Evolutionary conservation across 2,113 vertebrate species (phyloP), one percentile per base, ranked within the genome.

Genomic region (Clarias batrachus): DNA sequence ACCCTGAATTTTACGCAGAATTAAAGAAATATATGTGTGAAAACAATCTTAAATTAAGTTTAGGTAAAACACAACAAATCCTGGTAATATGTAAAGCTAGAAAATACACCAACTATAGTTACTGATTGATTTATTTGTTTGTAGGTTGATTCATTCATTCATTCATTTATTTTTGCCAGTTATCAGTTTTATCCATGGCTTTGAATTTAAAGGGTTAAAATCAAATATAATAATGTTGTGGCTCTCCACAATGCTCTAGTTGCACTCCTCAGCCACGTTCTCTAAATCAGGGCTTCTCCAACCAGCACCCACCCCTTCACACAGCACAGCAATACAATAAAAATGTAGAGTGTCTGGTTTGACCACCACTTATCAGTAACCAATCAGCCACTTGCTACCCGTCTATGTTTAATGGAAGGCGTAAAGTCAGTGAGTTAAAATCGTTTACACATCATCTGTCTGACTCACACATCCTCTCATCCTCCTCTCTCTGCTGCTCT

Each of bases 301-400:
- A 54, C 25, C 52, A n/a, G 48, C 23, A 56, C 9, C 70, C 23
- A 27, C 19, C 9, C 70, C 1, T 25, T 54, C 25, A 30, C 6
- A 56, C 52, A 57, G 19, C 48, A 56, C 52, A 57, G 37, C 14
- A 19, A 27, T 19, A 56, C 74, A 56, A 54, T 7, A 30, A 4
- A 16, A 78, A 9, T 0, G 25, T 78, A 7, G n/a, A 21, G 30
- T 25, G 6, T 77, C 48, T 89, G 89, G 5, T 33, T 33, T 23
- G 1, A 23, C 8, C 60, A 57, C 13, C 25, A 30, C 14, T 19
- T 90, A 84, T 84, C 84, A 37, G 87, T 90, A 89, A 92, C 85
- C 91, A 86, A 87, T 90, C 87, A 86, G 81, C 82, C 63, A 62
- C 23, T 85, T 30, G 27, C 13, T 70, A 73, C n/a, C 52, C 4